Evolutionary conservation across 2,113 vertebrate species (phyloP).

Genomic region (Balaeniceps rex): DNA sequence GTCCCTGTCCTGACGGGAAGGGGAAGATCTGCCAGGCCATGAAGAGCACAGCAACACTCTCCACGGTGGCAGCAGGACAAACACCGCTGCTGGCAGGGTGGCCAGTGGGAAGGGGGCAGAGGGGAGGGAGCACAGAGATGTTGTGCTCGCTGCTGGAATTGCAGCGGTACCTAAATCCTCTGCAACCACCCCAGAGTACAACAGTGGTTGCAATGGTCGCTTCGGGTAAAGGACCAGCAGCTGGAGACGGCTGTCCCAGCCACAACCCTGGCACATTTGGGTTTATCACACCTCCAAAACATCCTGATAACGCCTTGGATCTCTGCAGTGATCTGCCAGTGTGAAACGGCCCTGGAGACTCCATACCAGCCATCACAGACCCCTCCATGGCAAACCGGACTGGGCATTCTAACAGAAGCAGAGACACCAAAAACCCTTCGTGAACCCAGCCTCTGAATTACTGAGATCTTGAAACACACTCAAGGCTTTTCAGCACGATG

Average conservation of each 20-base stretch:
- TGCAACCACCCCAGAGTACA: fast-evolving
- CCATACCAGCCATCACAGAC: neutral
- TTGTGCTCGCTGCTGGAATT: neutral
- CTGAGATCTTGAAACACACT: neutral
- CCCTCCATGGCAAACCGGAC: neutral
- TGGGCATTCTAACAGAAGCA: neutral
- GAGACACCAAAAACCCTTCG: neutral
- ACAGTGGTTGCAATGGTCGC: neutral
- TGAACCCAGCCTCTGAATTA: neutral
- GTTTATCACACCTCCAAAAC: neutral
- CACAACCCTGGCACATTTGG: neutral
- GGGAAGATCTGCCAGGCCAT: neutral
- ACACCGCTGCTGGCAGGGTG: fast-evolving
- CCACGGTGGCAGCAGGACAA: neutral
- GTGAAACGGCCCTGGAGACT: fast-evolving
- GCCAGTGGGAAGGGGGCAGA: neutral
- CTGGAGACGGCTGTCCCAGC: neutral
- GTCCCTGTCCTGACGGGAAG: neutral
- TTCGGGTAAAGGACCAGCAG: neutral
- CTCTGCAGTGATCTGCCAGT: neutral
- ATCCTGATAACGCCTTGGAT: neutral
- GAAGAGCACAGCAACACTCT: neutral
- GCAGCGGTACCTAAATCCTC: neutral
- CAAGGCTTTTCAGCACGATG: neutral
- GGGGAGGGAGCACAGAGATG: neutral